phyloP scores from a whole-genome alignment of 2,888 invertebrate species.

The Latrodectus elegans region DNA sequence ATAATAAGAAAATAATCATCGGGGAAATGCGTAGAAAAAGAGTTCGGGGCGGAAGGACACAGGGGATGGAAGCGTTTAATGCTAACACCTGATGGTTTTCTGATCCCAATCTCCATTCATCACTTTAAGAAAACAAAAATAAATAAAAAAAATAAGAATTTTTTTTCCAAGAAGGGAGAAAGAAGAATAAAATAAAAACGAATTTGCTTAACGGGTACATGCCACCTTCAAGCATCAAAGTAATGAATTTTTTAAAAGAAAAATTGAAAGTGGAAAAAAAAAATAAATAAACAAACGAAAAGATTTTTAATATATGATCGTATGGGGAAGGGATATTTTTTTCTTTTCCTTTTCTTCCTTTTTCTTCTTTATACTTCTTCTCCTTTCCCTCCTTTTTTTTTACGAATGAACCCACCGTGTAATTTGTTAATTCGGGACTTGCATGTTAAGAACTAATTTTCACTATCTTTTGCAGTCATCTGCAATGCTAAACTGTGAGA shows the following conservation, averaged over 20 bases:
- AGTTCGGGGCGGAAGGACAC: slow-evolving; percentile 44
- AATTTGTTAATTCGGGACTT: slow-evolving; percentile 61
- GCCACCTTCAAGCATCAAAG: slow-evolving; percentile 51
- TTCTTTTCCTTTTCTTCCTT: not conserved
- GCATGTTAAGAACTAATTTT: slow-evolving; percentile 67
- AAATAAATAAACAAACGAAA: slow-evolving; percentile 21
- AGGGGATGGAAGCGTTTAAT: slow-evolving; percentile 41
- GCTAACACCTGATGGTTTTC: slow-evolving; percentile 60
- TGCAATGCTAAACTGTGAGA: slow-evolving; percentile 56
- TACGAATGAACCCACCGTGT: slow-evolving; percentile 24
- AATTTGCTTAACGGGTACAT: slow-evolving; percentile 60
- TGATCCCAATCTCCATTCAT: slow-evolving; percentile 61
- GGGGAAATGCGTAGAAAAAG: slow-evolving; percentile 52
- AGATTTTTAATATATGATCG: slow-evolving; percentile 16
- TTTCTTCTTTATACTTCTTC: slow-evolving; percentile 31
- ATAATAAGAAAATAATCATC: slow-evolving; percentile 63
- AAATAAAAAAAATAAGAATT: not conserved
- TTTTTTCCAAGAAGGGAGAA: not conserved
- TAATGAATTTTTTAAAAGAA: slow-evolving; percentile 62
- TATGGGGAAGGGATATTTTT: slow-evolving; percentile 24
- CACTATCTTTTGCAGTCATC: slow-evolving; percentile 48
- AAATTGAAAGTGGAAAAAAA: slow-evolving; percentile 22
- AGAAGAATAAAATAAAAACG: slow-evolving; percentile 28
- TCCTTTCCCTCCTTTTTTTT: not conserved
- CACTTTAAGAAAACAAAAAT: slow-evolving; percentile 28